Percentiles rank a stretch among this genome's conserved stretches.
Evolutionary conservation across 2,888 invertebrate species (phyloP).

Genomic region (Arctia plantaginis): DNA sequence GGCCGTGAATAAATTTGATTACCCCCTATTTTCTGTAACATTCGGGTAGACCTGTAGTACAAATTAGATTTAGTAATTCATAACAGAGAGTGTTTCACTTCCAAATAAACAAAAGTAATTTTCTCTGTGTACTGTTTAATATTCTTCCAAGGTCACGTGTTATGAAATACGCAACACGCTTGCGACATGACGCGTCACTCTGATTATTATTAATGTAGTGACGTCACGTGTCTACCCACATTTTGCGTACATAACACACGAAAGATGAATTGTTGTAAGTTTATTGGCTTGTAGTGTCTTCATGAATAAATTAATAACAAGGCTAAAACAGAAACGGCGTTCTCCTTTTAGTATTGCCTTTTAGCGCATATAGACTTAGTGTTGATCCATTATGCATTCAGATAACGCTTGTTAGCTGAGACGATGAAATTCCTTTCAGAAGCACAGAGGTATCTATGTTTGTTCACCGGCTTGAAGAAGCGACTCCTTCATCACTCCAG

Average conservation of each 20-base stretch:
- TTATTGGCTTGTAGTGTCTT: conserved; percentile 4
- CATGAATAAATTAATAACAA: neutral
- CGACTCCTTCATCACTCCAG: too few relatives aligned
- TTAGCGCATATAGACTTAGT: neutral
- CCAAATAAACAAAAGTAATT: conserved; percentile 1
- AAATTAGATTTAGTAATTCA: neutral
- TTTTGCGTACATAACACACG: conserved; percentile 20
- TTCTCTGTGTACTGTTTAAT: neutral
- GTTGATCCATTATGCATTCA: too few relatives aligned
- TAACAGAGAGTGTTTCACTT: neutral
- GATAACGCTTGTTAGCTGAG: too few relatives aligned
- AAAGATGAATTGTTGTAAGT: conserved; percentile 13
- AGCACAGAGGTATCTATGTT: too few relatives aligned
- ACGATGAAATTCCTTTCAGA: too few relatives aligned
- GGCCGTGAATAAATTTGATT: neutral
- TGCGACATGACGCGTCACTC: conserved; percentile 39
- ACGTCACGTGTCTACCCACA: conserved; percentile 36
- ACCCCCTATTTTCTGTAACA: neutral
- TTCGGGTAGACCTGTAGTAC: neutral
- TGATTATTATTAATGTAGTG: conserved; percentile 55
- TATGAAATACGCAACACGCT: conserved; percentile 42
- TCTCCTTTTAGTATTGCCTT: neutral
- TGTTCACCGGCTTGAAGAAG: too few relatives aligned
- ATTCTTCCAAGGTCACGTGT: conserved; percentile 36
- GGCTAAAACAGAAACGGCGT: neutral